phyloP scores from a whole-genome alignment of 1,140 invertebrate species.

The Solen grandis region DNA sequence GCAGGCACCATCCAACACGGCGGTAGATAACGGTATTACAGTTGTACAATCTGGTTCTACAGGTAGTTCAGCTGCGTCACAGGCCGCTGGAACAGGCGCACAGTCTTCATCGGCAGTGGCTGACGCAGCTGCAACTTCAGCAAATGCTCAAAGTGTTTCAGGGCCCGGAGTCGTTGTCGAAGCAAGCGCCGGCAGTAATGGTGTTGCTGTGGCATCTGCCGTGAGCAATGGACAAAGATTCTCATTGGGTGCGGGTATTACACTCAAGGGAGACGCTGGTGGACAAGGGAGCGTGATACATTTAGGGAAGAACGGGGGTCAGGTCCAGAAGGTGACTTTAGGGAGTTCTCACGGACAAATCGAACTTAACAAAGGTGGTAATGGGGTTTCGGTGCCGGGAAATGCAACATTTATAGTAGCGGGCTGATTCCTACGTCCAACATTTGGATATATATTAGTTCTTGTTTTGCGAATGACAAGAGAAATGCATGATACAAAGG shows the following conservation, averaged over 20 bases:
- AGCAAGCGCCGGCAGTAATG: background rate
- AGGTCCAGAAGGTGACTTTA: constrained; percentile 4
- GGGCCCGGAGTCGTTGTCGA: background rate
- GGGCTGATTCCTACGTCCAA: too few relatives aligned
- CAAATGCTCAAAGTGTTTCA: background rate
- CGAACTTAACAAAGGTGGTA: background rate
- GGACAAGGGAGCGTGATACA: background rate
- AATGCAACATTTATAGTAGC: constrained; percentile 30
- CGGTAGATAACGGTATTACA: background rate
- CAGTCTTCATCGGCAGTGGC: background rate
- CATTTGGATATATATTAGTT: too few relatives aligned
- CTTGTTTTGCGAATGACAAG: too few relatives aligned
- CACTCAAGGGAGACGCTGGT: background rate
- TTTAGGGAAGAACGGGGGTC: background rate
- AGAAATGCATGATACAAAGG: too few relatives aligned
- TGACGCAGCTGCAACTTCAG: background rate
- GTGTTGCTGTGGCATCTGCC: background rate
- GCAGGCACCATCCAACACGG: background rate
- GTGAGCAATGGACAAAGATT: background rate
- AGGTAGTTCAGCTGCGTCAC: background rate
- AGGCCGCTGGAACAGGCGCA: background rate
- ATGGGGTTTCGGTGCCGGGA: constrained; percentile 12
- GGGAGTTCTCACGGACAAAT: background rate
- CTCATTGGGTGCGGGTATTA: constrained; percentile 7
- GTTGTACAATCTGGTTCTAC: background rate